These are phyloP conservation scores for Pseudotriccus pelzelni DNA, from an alignment of 2,797 vertebrate species.

Conservation along the genomic window DNA sequence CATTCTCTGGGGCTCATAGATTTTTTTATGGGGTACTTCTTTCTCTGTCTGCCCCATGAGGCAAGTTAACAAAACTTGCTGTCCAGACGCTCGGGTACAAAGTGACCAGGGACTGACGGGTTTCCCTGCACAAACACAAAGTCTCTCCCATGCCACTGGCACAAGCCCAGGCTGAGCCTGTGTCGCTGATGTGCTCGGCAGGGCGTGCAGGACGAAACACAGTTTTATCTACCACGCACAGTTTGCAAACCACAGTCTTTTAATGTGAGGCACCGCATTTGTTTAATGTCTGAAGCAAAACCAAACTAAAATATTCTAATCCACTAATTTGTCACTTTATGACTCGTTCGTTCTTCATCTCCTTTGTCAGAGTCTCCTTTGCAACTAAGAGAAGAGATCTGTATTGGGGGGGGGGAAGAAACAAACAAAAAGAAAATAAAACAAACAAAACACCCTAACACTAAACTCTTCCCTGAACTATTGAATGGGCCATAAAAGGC, in stretches of 20 bases:
- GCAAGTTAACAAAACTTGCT: neutral
- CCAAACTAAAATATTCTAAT: neutral
- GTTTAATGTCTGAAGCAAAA: neutral
- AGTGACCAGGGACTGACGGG: fast-evolving
- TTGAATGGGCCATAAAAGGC: neutral
- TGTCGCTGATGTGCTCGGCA: neutral
- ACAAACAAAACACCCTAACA: neutral
- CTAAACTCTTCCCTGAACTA: neutral
- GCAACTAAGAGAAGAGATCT: neutral
- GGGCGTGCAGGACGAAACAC: neutral
- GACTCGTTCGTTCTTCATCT: neutral
- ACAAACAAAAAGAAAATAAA: neutral
- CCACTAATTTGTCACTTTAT: neutral
- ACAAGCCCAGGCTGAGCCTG: neutral
- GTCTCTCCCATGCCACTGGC: neutral
- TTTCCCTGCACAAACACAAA: fast-evolving
- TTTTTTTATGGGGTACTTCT: neutral
- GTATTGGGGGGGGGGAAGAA: neutral
- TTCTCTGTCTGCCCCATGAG: neutral
- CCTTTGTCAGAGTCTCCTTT: neutral
- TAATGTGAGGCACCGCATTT: neutral
- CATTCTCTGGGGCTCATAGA: neutral
- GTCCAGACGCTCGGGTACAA: neutral
- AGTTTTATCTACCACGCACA: neutral
- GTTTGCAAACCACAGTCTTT: neutral